Base-by-base conservation (phyloP, 53 echinoderm and acorn worm species). In the Holothuria leucospilota region DNA sequence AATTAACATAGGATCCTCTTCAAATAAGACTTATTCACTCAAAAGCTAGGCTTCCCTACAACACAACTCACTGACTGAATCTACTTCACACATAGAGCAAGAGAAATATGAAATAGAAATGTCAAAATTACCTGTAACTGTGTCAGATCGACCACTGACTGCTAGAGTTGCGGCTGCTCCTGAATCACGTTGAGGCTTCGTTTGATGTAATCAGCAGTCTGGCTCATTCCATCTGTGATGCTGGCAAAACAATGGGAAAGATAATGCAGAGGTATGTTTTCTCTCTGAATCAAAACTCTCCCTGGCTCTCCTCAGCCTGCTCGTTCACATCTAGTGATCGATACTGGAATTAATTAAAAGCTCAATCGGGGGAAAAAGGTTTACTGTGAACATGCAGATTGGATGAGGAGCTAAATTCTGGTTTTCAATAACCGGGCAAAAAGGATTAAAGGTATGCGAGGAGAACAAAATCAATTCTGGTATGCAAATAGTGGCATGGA, bases 301-400 rank as follows among this genome's bases (percentile, higher is more conserved):
- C 29, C 56, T 18, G 56, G 18, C 56, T 56, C 56, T 56, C 18
- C 75, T 23, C 26, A 46, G 75, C 75, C 52, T 52, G 53, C 75
- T 75, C 56, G 56, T 56, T 56, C 75, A 75, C 51, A 75, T 49
- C 75, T 41, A 27, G 75, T 75, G 75, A 75, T 75, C 75, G 52
- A 75, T 75, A 75, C 52, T 75, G 28, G 75, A 75, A 75, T 75
- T 75, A 75, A 75, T 75, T 75, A 75, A 75, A 75, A 75, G 75
- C 75, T 42, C 75, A 75, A 75, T 75, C 75, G 49, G 26, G 51
- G 21, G 75, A 75, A 75, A 70, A 70, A 41, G 75, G 75, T 75
- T 75, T 52, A 26, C 52, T 24, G 51, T 75, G 75, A n/a, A 75
- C 51, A 51, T 27, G 52, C 70, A 75, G 75, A 75, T 75, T 75